phyloP scores from a whole-genome alignment of 2,888 invertebrate genomes.

The Apodemia mormo region DNA sequence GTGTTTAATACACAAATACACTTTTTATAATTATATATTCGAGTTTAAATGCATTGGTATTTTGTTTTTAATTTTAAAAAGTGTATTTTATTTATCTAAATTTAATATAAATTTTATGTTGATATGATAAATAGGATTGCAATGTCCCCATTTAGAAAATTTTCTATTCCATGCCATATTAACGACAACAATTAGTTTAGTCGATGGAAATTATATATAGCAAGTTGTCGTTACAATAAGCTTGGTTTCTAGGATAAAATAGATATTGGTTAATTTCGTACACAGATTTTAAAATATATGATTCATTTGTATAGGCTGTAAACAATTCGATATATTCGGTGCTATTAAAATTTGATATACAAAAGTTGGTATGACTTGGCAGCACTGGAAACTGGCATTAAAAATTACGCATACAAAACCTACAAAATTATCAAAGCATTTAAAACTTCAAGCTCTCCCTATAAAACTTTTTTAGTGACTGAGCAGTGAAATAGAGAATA shows the following conservation, averaged over 20 bases:
- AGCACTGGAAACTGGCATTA: conserved; percentile 19
- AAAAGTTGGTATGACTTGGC: conserved; percentile 24
- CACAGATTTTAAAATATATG: conserved; percentile 18
- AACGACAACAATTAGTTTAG: conserved; percentile 10
- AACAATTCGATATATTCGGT: conserved; percentile 19
- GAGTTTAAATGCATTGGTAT: conserved; percentile 44
- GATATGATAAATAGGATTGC: conserved; percentile 55
- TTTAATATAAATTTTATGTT: conserved; percentile 42
- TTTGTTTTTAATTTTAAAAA: conserved; percentile 44
- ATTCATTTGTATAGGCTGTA: conserved; percentile 8
- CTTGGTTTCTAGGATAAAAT: conserved; percentile 19
- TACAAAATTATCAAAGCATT: conserved; percentile 25
- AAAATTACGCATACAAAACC: conserved; percentile 21
- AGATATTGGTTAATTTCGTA: conserved; percentile 18
- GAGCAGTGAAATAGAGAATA: conserved; percentile 33
- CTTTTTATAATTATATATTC: conserved; percentile 42
- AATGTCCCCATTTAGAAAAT: conserved; percentile 43
- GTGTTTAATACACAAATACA: conserved; percentile 52
- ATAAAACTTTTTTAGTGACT: conserved; percentile 29
- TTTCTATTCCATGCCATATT: conserved; percentile 18
- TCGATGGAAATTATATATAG: not conserved
- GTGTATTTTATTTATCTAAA: conserved; percentile 42
- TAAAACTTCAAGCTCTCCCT: conserved; percentile 20
- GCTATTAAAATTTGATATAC: conserved; percentile 23
- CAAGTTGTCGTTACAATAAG: conserved; percentile 7